A percentile compares a stretch with the other conserved stretches of the same genome.
Conservation (phyloP, 2,113 vertebrate species). For the Pseudorhombus dupliciocellatus region DNA sequence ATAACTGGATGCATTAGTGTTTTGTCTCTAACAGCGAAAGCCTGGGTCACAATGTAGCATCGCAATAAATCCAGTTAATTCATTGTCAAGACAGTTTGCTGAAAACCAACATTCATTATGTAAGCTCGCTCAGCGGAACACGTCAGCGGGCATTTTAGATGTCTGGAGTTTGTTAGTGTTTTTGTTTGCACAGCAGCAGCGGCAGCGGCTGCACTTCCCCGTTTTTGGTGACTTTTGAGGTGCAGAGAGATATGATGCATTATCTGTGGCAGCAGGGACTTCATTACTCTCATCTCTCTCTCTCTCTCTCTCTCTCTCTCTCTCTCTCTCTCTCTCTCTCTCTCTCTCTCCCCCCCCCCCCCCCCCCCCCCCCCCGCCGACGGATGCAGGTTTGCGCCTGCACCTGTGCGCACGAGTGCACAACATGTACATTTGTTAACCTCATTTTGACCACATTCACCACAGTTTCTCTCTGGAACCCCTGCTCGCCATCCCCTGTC, state of each 20-base stretch:
- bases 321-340: constrained; percentile 9
- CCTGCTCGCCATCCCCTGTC: neutral
- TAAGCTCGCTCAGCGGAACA: constrained; percentile 60
- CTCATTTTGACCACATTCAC: constrained; percentile 65
- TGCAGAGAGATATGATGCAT: constrained; percentile 68
- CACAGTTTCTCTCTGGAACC: constrained; percentile 52
- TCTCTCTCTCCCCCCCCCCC: no score
- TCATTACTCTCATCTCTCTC: constrained; percentile 27
- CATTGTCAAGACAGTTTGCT: constrained; percentile 67
- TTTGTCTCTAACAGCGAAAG: constrained; percentile 58
- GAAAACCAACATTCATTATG: constrained; percentile 73
- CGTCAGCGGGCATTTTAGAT: constrained; percentile 67
- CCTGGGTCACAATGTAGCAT: constrained; percentile 58
- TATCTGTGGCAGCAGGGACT: constrained; percentile 71
- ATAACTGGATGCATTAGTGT: constrained; percentile 58
- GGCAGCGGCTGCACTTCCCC: constrained; percentile 54
- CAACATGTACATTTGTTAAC: constrained; percentile 50
- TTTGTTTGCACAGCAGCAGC: constrained; percentile 52
- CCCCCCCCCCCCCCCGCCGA: no score
- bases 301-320: neutral
- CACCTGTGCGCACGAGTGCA: constrained; percentile 31
- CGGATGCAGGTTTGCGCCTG: constrained; percentile 41
- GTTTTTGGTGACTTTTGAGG: constrained; percentile 71
- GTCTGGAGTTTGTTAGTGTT: constrained; percentile 59
- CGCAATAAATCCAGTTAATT: constrained; percentile 70